Base-by-base conservation (phyloP, 1,140 invertebrate genomes). In the Zaprionus tsacasi region DNA sequence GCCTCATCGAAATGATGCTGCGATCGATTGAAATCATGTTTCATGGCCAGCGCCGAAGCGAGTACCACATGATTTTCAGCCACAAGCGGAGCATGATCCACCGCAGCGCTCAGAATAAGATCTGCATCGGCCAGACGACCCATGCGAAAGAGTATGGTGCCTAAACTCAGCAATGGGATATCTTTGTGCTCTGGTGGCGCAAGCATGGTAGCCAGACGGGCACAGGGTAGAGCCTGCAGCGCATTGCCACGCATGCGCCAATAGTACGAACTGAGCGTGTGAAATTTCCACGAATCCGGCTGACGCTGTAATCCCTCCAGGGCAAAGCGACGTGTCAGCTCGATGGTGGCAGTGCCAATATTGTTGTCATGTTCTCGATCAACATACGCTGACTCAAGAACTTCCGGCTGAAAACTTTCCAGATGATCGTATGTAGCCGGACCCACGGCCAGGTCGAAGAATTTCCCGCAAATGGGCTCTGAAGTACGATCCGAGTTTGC, bases 191-290 rank as follows among this genome's bases (percentile, higher is more conserved):
- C 95, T 38, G 97, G 96, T 56, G 96, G 95, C 40, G 96, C 95
- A 93, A 95, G 96, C 91, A 97, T 94, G 11, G 98, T 93, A 35
- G 97, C 96, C 79, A 97, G 92, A 15, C 97, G 93, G 17, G 96
- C 94, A 93, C 97, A 98, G 88, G 98, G 96, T 57, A 98, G 93
- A 10, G 97, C 97, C 89, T 96, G 95, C 33, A 94, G 94, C 8
- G 96, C 95, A 91, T 97, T 94, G 30, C 97, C 97, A 85, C 95
- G 95, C 2, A 96, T 95, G 58, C 97, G 94, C 97, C 97, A 98
- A 93, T 96, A 98, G 65, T 98, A 95, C 13, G 96, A 95, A 50
- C 96, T 97, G 82, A 98, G 93, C 91, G 97, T 97, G 83, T 97
- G 96, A 86, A 97, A 95, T 17, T 97, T 93, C 97, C 97, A 98